A percentile compares a stretch with the other conserved stretches of the same genome.
Conservation (phyloP, 2,113 vertebrate species). For the Zingel zingel region DNA sequence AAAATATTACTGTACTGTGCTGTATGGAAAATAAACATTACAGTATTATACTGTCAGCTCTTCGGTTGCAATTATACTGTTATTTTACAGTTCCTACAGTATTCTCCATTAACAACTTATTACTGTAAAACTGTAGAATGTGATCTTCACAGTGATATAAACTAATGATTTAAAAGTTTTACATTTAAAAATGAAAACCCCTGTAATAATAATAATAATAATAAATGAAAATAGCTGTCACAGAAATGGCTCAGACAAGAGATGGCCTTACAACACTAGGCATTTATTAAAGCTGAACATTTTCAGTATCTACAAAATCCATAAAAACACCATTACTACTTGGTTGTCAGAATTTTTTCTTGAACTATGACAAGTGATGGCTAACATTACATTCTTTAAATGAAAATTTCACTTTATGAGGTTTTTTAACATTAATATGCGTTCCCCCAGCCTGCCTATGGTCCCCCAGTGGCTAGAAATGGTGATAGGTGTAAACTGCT, state of each 20-base stretch:
- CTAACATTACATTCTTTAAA: no score
- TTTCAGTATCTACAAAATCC: not conserved
- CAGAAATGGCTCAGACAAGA: not conserved
- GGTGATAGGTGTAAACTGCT: no score
- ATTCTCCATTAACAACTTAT: not conserved
- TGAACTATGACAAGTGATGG: no score
- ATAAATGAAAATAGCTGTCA: no score
- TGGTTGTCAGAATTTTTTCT: no score
- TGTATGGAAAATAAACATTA: not conserved
- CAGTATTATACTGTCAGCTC: not conserved
- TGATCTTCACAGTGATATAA: not conserved
- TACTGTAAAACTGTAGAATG: not conserved
- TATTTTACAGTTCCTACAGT: not conserved
- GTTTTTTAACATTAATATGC: no score
- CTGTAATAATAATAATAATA: no score
- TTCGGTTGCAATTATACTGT: not conserved
- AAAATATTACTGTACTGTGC: not conserved
- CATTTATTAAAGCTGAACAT: not conserved
- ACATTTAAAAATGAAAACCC: not conserved
- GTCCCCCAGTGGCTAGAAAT: no score
- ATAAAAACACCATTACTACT: not conserved
- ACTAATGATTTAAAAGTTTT: not conserved
- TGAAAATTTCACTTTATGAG: no score
- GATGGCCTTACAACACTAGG: not conserved
- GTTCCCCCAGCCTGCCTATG: no score